A percentile compares a stretch with the other conserved stretches of the same genome.
These are phyloP conservation scores for Horisme vitalbata DNA, from an alignment of 2,888 invertebrate species.

Conservation along the genomic window DNA sequence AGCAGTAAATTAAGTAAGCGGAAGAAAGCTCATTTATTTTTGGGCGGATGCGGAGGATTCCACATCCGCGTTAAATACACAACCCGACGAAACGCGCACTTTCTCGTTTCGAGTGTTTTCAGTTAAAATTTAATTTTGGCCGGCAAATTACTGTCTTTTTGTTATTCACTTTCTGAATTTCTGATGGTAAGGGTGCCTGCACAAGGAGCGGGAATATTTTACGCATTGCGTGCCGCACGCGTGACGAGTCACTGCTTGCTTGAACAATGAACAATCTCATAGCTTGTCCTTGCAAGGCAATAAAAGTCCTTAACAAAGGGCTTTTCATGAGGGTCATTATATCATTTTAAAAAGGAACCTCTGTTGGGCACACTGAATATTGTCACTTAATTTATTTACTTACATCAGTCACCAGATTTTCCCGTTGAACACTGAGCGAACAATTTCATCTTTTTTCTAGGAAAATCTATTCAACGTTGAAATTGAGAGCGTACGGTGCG, in stretches of 20 bases:
- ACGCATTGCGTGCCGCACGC: constrained; percentile 7
- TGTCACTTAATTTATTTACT: too few relatives aligned
- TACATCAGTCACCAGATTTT: too few relatives aligned
- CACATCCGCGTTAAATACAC: constrained; percentile 81
- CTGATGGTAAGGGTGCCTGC: constrained; percentile 51
- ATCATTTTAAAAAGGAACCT: too few relatives aligned
- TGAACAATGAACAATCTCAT: not conserved
- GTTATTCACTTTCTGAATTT: constrained; percentile 75
- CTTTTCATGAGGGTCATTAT: not conserved
- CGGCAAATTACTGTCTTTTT: constrained; percentile 77
- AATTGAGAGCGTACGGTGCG: too few relatives aligned
- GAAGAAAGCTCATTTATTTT: constrained; percentile 82
- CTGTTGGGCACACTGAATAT: too few relatives aligned
- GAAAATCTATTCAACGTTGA: too few relatives aligned
- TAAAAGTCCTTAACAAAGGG: not conserved
- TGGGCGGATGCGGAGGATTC: constrained; percentile 79
- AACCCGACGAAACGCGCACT: constrained; percentile 67
- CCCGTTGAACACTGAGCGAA: too few relatives aligned
- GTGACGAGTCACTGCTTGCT: constrained; percentile 6
- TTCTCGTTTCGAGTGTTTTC: constrained; percentile 71
- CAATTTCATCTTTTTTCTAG: too few relatives aligned
- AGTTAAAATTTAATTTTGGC: constrained; percentile 77
- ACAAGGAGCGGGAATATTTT: constrained; percentile 1
- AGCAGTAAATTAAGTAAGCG: constrained; percentile 80
- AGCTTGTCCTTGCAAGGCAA: not conserved